phyloP scores from a whole-genome alignment of 2,888 invertebrate genomes.

The Hydrotaea cyrtoneurina region DNA sequence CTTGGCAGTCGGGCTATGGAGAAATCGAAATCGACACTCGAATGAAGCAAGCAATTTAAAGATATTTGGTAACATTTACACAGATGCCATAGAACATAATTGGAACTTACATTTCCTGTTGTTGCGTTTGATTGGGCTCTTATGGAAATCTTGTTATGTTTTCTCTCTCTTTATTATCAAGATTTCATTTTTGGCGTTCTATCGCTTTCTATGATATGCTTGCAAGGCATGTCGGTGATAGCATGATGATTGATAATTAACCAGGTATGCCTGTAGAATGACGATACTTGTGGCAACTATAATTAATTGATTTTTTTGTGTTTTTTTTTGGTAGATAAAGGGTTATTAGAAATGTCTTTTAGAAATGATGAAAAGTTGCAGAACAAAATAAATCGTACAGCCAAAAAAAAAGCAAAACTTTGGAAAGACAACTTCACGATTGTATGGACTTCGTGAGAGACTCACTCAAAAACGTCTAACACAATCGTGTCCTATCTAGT shows the following conservation, averaged over 20 bases:
- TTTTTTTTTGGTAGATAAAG: too few species aligned
- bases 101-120: conserved; percentile 27
- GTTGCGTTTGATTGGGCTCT: background rate
- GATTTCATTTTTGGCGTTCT: background rate
- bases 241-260: conserved; percentile 10
- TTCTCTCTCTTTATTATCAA: background rate
- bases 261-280: background rate
- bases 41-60: background rate
- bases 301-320: too few species aligned
- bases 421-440: too few species aligned
- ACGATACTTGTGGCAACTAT: background rate
- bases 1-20: background rate
- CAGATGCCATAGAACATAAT: conserved; percentile 23
- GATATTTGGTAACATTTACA: conserved; percentile 18
- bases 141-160: background rate
- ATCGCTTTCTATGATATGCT: background rate
- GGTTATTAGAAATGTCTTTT: too few species aligned
- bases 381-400: too few species aligned
- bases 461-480: too few species aligned
- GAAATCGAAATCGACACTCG: conserved; percentile 18
- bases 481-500: too few species aligned
- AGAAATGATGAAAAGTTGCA: too few species aligned
- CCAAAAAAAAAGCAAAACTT: too few species aligned
- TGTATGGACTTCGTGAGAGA: too few species aligned
- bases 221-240: background rate